phyloP scores from a whole-genome alignment of 2,888 invertebrate species.

The Acanthacorydalis orientalis region DNA sequence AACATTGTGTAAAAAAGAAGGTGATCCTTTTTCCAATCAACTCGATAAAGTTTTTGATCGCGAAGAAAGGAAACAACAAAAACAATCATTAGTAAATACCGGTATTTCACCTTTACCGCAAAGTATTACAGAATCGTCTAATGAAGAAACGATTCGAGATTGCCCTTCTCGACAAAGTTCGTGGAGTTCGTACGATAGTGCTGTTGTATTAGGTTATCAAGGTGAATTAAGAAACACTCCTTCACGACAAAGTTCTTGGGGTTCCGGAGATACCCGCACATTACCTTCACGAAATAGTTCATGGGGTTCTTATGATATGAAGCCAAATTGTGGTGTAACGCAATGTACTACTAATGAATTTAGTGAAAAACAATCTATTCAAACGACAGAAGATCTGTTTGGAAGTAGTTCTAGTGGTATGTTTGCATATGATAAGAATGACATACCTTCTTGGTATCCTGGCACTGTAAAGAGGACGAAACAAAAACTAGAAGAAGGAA shows the following conservation, averaged over 20 bases:
- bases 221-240: constrained; percentile 38
- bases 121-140: constrained; percentile 16
- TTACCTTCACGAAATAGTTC: constrained; percentile 51
- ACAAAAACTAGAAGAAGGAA: constrained; percentile 45
- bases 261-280: constrained; percentile 51
- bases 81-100: constrained; percentile 17
- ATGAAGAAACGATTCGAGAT: constrained; percentile 21
- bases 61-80: constrained; percentile 35
- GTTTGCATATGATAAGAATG: constrained; percentile 38
- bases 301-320: constrained; percentile 54
- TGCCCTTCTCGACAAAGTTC: constrained; percentile 55
- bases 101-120: constrained; percentile 20
- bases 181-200: constrained; percentile 64
- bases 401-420: constrained; percentile 26
- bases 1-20: constrained; percentile 16
- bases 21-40: constrained; percentile 53
- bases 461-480: constrained; percentile 56
- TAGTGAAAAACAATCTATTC: constrained; percentile 5
- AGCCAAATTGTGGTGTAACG: constrained; percentile 21
- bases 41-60: constrained; percentile 54
- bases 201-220: constrained; percentile 42
- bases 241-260: constrained; percentile 69
- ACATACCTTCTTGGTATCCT: constrained; percentile 46
- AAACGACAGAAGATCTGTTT: constrained; percentile 11
- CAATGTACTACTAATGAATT: background rate